A percentile compares a stretch with the other conserved stretches of the same genome.
Conservation (phyloP, 2,888 invertebrate species). For the Euplexia lucipara region DNA sequence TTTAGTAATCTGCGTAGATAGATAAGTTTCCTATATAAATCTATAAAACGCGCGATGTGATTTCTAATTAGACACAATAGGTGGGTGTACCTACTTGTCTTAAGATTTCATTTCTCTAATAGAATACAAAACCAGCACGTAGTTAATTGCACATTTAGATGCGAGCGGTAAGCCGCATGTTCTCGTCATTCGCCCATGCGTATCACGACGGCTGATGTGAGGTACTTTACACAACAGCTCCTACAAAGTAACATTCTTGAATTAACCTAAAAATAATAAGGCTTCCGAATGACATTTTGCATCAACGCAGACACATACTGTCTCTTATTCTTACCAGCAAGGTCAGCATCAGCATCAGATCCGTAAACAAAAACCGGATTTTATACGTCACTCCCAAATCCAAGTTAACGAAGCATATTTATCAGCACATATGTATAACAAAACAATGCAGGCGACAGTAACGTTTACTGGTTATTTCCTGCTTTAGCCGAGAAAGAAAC, state of each 20-base stretch:
- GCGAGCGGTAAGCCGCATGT: slow-evolving; percentile 43
- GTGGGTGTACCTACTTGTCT: too few species aligned
- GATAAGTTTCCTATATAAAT: slow-evolving; percentile 39
- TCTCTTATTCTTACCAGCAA: slow-evolving; percentile 81
- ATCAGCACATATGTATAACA: slow-evolving; percentile 73
- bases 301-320: slow-evolving; percentile 61
- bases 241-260: slow-evolving; percentile 19
- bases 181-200: slow-evolving; percentile 43
- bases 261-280: slow-evolving; percentile 38
- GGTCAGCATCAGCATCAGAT: slow-evolving; percentile 79
- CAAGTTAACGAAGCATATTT: slow-evolving; percentile 77
- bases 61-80: slow-evolving; percentile 41
- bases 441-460: slow-evolving; percentile 72
- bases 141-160: slow-evolving; percentile 61
- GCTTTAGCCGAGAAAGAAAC: slow-evolving; percentile 74
- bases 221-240: slow-evolving; percentile 25
- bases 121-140: slow-evolving; percentile 40
- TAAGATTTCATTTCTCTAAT: slow-evolving; percentile 48
- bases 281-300: slow-evolving; percentile 55
- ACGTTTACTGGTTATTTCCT: slow-evolving; percentile 77
- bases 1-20: slow-evolving; percentile 40
- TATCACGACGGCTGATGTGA: slow-evolving; percentile 34
- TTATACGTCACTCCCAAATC: slow-evolving; percentile 81
- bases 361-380: slow-evolving; percentile 87
- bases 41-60: slow-evolving; percentile 28